A percentile compares a stretch with the other conserved stretches of the same genome.
phyloP scores from a whole-genome alignment of 2,888 invertebrate species.

The Andrena dorsata region DNA sequence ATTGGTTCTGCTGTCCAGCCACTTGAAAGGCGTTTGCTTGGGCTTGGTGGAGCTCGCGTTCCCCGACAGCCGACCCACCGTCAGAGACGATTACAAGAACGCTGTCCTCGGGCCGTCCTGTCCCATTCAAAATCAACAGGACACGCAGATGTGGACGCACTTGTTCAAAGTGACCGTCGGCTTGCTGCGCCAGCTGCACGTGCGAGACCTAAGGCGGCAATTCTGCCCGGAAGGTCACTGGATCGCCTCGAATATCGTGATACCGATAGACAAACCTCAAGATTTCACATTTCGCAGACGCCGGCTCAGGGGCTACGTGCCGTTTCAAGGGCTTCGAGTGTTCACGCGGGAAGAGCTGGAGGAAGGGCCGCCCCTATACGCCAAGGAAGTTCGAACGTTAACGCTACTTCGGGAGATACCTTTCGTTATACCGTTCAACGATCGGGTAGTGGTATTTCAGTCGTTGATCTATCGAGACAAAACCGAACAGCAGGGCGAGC shows the following conservation, averaged over 20 bases:
- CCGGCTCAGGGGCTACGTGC: conserved; percentile 84
- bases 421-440: conserved; percentile 96
- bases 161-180: conserved; percentile 92
- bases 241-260: conserved; percentile 86
- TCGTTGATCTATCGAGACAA: conserved; percentile 89
- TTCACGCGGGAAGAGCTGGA: conserved; percentile 88
- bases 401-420: conserved; percentile 96
- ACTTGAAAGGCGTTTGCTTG: conserved; percentile 92
- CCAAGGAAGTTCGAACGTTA: conserved; percentile 94
- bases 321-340: conserved; percentile 87
- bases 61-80: conserved; percentile 90
- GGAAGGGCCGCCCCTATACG: conserved; percentile 93
- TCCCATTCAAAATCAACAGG: conserved; percentile 76
- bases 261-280: conserved; percentile 86
- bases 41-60: conserved; percentile 95
- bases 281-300: conserved; percentile 86
- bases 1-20: conserved; percentile 90
- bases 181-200: conserved; percentile 93
- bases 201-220: conserved; percentile 93
- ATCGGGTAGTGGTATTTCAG: conserved; percentile 94
- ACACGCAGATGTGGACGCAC: conserved; percentile 91
- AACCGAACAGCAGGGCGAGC: conserved; percentile 90
- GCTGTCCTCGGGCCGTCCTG: conserved; percentile 81
- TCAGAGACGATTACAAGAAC: conserved; percentile 88
- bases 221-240: conserved; percentile 91